Conservation (phyloP, 2,888 invertebrate species). For the Micoletzkya japonica region DNA sequence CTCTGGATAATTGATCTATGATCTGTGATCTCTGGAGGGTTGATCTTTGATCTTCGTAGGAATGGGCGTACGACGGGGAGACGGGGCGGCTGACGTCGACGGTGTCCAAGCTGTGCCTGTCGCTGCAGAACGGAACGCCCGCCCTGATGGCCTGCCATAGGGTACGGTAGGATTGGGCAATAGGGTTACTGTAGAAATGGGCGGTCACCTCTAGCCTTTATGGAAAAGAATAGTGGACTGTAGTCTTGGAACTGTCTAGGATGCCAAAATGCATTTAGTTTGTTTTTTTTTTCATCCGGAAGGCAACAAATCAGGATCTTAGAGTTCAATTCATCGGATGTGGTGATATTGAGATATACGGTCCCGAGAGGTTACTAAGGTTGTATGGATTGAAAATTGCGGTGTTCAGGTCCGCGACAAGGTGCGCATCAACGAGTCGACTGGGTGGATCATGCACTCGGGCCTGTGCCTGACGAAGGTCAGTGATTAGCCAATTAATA, state of each 20-base stretch:
- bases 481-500: neutral
- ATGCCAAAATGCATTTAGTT: too few species aligned
- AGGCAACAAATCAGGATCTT: too few species aligned
- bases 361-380: neutral
- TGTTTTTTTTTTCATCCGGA: too few species aligned
- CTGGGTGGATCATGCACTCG: constrained; percentile 43
- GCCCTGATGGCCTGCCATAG: constrained; percentile 7
- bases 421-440: constrained; percentile 34
- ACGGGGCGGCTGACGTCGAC: constrained; percentile 44
- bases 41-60: constrained; percentile 38
- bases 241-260: too few species aligned
- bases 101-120: constrained; percentile 47
- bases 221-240: too few species aligned
- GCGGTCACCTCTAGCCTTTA: neutral
- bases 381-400: neutral
- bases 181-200: neutral
- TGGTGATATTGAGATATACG: neutral
- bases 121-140: constrained; percentile 32
- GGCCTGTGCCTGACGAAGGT: constrained; percentile 37
- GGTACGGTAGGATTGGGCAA: constrained; percentile 29
- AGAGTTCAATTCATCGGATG: too few species aligned
- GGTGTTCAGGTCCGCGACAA: constrained; percentile 30
- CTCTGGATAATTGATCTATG: neutral
- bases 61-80: constrained; percentile 52
- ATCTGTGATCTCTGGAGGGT: neutral